These are phyloP conservation scores for Dendrocincla fuliginosa DNA, from an alignment of 2,797 vertebrate species.

Conservation along the genomic window DNA sequence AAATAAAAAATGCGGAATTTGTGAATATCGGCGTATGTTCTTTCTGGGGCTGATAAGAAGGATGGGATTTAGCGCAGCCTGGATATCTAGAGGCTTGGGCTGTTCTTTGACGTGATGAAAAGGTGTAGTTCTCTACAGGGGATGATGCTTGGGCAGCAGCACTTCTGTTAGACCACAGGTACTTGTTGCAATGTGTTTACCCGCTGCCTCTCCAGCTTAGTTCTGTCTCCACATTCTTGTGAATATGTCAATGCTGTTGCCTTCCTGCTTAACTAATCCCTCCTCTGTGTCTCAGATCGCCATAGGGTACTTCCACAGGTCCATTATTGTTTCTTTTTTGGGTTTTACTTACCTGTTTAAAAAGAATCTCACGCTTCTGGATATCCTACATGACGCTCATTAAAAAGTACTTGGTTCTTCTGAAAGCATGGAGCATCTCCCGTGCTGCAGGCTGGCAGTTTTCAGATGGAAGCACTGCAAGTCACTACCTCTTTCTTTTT, in stretches of 20 bases:
- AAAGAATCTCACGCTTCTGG: not conserved
- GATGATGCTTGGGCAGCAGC: not conserved
- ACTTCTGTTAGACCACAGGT: not conserved
- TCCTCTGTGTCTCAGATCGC: not conserved
- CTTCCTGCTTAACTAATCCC: not conserved
- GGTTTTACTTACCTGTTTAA: not conserved
- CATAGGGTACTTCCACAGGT: not conserved
- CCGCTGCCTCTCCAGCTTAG: not conserved
- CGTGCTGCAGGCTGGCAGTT: not conserved
- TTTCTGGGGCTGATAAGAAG: not conserved
- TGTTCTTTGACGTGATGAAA: not conserved
- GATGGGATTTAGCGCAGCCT: not conserved
- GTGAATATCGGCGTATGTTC: accelerated
- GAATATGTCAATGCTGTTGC: not conserved
- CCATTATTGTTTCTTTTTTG: not conserved
- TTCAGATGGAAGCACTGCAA: not conserved
- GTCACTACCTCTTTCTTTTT: not conserved
- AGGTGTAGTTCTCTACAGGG: not conserved
- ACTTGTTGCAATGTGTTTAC: not conserved
- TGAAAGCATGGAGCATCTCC: not conserved
- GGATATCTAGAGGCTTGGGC: not conserved
- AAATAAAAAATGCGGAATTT: not conserved
- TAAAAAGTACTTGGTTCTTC: not conserved
- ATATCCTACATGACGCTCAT: not conserved
- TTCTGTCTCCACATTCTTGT: not conserved